These are phyloP conservation scores for Petroica traversi DNA, from an alignment of 2,113 vertebrate genomes.

Conservation along the genomic window DNA sequence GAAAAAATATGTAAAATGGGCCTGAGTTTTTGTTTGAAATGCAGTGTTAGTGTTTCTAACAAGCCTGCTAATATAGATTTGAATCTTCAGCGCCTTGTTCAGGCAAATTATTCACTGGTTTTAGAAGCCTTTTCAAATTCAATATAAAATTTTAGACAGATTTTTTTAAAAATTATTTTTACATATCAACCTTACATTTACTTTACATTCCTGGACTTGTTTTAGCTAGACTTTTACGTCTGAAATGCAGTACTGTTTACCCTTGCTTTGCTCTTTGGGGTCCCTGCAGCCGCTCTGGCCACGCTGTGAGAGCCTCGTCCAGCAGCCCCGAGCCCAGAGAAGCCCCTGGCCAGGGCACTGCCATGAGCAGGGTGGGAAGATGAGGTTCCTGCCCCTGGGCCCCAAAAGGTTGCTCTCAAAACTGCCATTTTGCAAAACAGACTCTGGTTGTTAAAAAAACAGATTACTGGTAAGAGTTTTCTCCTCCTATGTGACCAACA, in stretches of 20 bases:
- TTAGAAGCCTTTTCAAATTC: not conserved
- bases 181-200: not conserved
- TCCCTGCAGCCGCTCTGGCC: not conserved
- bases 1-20: not conserved
- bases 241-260: rapidly evolving
- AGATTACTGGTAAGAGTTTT: not conserved
- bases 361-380: not conserved
- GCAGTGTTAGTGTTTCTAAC: not conserved
- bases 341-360: not conserved
- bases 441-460: not conserved
- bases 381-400: not conserved
- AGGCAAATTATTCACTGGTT: not conserved
- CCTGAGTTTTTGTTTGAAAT: not conserved
- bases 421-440: not conserved
- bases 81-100: not conserved
- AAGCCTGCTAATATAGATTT: not conserved
- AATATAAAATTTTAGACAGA: not conserved
- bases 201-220: not conserved
- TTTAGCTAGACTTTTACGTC: not conserved
- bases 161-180: not conserved
- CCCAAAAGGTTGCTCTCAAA: not conserved
- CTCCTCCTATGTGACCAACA: rapidly evolving
- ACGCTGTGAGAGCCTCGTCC: rapidly evolving
- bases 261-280: not conserved
- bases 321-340: rapidly evolving